Conservation (phyloP, 2,888 invertebrate species). For the Parnassius mnemosyne region DNA sequence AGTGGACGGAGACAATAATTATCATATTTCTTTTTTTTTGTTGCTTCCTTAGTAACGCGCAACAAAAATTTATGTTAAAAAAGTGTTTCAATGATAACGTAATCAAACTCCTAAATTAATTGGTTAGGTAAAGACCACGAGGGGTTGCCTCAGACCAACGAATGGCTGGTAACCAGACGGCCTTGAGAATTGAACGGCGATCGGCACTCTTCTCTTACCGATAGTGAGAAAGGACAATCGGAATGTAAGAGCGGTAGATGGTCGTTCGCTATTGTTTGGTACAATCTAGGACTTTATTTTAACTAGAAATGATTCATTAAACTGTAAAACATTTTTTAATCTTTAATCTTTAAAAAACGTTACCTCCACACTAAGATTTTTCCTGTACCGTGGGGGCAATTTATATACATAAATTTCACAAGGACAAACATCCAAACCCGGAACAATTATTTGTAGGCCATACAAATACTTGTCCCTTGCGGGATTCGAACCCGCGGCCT, state of each 20-base stretch:
- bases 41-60: not conserved
- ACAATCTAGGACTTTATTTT: not conserved
- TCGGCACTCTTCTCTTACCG: slow-evolving; percentile 1
- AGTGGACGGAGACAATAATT: too few relatives aligned
- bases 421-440: too few relatives aligned
- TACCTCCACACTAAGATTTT: too few relatives aligned
- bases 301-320: too few relatives aligned
- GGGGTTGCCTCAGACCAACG: slow-evolving; percentile 22
- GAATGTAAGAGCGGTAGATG: not conserved
- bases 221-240: slow-evolving; percentile 20
- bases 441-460: too few relatives aligned
- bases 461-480: too few relatives aligned
- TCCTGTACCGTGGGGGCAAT: too few relatives aligned
- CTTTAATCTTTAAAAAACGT: too few relatives aligned
- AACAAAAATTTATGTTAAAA: slow-evolving; percentile 42
- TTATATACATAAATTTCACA: too few relatives aligned
- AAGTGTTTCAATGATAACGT: slow-evolving; percentile 22
- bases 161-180: slow-evolving; percentile 14
- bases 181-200: slow-evolving; percentile 27
- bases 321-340: too few relatives aligned
- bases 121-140: slow-evolving; percentile 24
- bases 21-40: too few relatives aligned
- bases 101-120: slow-evolving; percentile 21
- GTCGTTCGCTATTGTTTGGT: not conserved
- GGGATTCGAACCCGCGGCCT: too few relatives aligned